A percentile compares a stretch with the other conserved stretches of the same genome.
Conservation (phyloP, 2,888 invertebrate genomes). For the Orthonevra nobilis region DNA sequence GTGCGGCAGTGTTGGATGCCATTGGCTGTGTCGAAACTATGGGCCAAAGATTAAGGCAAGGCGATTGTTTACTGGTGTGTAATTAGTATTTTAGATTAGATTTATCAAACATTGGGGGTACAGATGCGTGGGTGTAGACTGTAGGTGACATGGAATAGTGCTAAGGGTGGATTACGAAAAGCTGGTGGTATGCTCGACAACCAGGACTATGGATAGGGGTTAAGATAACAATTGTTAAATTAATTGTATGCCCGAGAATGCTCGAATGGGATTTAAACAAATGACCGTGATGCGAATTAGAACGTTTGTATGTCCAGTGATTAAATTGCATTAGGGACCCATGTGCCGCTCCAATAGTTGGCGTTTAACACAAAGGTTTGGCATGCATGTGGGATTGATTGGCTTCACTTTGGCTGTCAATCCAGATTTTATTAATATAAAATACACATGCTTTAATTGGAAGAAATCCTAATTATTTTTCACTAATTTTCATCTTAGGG, state of each 20-base stretch:
- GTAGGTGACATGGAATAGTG: background rate
- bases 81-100: slow-evolving; percentile 64
- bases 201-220: slow-evolving; percentile 28
- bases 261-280: slow-evolving; percentile 51
- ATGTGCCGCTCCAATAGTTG: slow-evolving; percentile 5
- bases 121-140: slow-evolving; percentile 15
- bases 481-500: no score
- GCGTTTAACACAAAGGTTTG: background rate
- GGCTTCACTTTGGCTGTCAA: background rate
- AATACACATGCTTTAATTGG: no score
- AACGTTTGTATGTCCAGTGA: slow-evolving; percentile 24
- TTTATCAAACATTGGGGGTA: slow-evolving; percentile 29
- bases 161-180: slow-evolving; percentile 33
- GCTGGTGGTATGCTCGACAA: slow-evolving; percentile 32
- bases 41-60: slow-evolving; percentile 17
- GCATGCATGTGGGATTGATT: background rate
- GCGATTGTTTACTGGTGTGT: slow-evolving; percentile 43
- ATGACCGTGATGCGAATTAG: slow-evolving; percentile 31
- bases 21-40: slow-evolving; percentile 8
- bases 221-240: slow-evolving; percentile 60
- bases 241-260: slow-evolving; percentile 39
- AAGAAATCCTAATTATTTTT: no score
- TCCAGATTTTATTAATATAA: background rate
- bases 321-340: slow-evolving; percentile 20
- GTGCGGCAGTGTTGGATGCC: slow-evolving; percentile 14